Evolutionary conservation across 2,797 vertebrate genomes (phyloP).

Genomic region (Girardinus metallicus): DNA sequence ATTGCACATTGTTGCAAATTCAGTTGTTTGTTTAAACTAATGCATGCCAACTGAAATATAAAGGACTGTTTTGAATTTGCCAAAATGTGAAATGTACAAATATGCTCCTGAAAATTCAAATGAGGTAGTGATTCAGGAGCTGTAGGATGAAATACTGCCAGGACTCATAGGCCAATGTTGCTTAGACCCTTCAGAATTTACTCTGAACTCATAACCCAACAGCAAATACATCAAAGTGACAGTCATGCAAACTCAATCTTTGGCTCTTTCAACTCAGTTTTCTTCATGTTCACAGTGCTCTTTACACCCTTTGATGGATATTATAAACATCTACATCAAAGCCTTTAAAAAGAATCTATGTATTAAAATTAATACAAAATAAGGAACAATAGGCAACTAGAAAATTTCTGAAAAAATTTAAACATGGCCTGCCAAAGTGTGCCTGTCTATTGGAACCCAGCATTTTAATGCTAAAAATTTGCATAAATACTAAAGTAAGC

Average conservation of each 20-base stretch:
- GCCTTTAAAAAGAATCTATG: not conserved
- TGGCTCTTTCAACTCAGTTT: slow-evolving; percentile 20
- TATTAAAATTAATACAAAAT: not conserved
- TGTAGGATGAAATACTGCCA: slow-evolving; percentile 34
- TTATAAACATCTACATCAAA: slow-evolving; percentile 9
- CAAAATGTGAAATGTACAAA: slow-evolving; percentile 35
- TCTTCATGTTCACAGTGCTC: not conserved
- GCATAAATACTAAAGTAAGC: too few species aligned
- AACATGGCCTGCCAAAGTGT: too few species aligned
- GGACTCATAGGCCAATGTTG: slow-evolving; percentile 28
- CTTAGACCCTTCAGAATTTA: slow-evolving; percentile 39
- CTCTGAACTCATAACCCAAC: slow-evolving; percentile 23
- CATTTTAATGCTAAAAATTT: too few species aligned
- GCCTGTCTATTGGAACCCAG: too few species aligned
- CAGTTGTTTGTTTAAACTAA: slow-evolving; percentile 61
- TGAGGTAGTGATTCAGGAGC: slow-evolving; percentile 43
- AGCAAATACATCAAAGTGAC: slow-evolving; percentile 29
- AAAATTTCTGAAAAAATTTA: too few species aligned
- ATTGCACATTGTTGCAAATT: slow-evolving; percentile 41
- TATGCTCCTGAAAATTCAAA: slow-evolving; percentile 40
- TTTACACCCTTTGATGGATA: not conserved
- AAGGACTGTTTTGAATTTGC: slow-evolving; percentile 35
- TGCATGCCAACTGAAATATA: slow-evolving; percentile 52
- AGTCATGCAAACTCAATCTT: slow-evolving; percentile 13
- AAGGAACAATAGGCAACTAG: too few species aligned